These are phyloP conservation scores for Arge pagana DNA, from an alignment of 2,888 invertebrate genomes.

Conservation along the genomic window DNA sequence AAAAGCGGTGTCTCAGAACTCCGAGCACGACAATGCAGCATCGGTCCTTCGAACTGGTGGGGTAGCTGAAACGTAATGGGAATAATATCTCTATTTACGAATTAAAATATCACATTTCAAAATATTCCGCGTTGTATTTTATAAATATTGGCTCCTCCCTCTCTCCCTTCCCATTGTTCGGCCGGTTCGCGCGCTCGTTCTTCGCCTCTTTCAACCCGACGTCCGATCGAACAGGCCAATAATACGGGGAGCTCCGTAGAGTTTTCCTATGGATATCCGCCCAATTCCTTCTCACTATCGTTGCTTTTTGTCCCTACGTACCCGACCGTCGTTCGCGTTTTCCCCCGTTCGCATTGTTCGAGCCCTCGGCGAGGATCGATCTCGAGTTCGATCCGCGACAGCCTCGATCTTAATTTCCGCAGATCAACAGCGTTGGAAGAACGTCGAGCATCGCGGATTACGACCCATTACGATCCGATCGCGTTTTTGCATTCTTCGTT, in stretches of 20 bases:
- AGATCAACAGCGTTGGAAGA: too few relatives aligned
- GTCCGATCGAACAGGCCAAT: too few relatives aligned
- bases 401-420: too few relatives aligned
- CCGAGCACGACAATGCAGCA: conserved; percentile 30
- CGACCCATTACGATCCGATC: too few relatives aligned
- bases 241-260: neutral
- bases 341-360: too few relatives aligned
- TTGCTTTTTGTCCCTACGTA: too few relatives aligned
- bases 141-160: conserved; percentile 47
- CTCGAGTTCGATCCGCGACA: too few relatives aligned
- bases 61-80: conserved; percentile 30
- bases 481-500: too few relatives aligned
- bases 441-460: too few relatives aligned
- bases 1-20: conserved; percentile 48
- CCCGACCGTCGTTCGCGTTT: too few relatives aligned
- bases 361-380: too few relatives aligned
- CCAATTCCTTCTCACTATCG: conserved; percentile 9
- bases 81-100: conserved; percentile 52
- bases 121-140: conserved; percentile 47
- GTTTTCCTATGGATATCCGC: conserved; percentile 1
- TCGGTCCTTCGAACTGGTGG: neutral
- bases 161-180: conserved; percentile 5
- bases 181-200: conserved; percentile 4
- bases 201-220: neutral
- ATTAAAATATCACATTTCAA: conserved; percentile 52